Conservation (phyloP, 2,113 vertebrate genomes). For the Colius striatus region DNA sequence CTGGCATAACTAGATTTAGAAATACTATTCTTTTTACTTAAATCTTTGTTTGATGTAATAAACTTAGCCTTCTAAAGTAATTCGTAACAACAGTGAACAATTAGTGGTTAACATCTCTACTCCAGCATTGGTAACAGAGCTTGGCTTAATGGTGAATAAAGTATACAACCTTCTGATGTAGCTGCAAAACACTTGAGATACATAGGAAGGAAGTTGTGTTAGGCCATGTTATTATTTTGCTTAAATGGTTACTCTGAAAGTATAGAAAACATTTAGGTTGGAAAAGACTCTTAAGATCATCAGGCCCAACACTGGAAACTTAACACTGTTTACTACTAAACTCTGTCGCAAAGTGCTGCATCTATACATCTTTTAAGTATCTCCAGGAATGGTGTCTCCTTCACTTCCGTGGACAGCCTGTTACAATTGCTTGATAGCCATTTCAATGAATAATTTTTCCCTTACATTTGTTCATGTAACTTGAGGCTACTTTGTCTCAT, state of each 20-base stretch:
- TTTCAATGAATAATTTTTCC: background rate
- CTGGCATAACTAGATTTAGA: background rate
- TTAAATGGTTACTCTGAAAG: background rate
- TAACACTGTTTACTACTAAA: background rate
- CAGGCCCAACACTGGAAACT: fast-evolving
- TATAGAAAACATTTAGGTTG: background rate
- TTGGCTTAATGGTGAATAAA: background rate
- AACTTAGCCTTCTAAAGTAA: background rate
- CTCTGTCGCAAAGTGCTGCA: background rate
- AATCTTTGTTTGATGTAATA: background rate
- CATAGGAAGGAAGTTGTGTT: background rate
- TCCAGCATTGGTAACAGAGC: background rate
- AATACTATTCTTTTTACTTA: background rate
- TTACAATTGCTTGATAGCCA: background rate
- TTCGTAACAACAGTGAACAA: background rate
- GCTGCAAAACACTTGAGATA: background rate
- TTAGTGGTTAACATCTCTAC: background rate
- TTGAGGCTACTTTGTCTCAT: background rate
- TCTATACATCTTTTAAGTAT: fast-evolving
- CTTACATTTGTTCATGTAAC: fast-evolving
- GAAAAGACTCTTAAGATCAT: background rate
- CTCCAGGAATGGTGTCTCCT: background rate
- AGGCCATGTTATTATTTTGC: background rate
- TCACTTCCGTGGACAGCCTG: background rate
- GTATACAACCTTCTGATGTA: fast-evolving